These are phyloP conservation scores for Crotalus tigris DNA, from an alignment of 2,113 vertebrate genomes.

Conservation along the genomic window DNA sequence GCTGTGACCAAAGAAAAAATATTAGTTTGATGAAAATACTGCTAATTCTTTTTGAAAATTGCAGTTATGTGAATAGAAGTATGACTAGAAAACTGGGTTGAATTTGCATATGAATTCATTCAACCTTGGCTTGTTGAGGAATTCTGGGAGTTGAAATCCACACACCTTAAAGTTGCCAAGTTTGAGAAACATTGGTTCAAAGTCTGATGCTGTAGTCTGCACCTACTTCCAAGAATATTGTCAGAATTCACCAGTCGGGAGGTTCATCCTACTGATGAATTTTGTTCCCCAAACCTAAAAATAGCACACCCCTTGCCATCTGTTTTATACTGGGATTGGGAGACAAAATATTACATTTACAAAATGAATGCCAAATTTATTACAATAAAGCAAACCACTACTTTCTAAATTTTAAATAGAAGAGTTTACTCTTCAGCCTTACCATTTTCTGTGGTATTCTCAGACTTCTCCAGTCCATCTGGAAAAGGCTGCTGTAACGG, in stretches of 20 bases:
- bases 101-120: background rate
- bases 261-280: background rate
- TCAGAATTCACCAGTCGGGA: background rate
- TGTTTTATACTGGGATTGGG: background rate
- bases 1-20: background rate
- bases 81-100: background rate
- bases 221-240: background rate
- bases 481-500: slow-evolving; percentile 46
- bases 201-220: background rate
- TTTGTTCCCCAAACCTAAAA: background rate
- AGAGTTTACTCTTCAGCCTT: background rate
- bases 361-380: background rate
- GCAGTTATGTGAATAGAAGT: background rate
- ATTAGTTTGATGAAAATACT: background rate
- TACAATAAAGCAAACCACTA: background rate
- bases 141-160: background rate
- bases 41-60: background rate
- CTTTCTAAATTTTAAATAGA: background rate
- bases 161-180: background rate
- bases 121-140: background rate
- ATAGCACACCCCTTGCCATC: background rate
- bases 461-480: slow-evolving; percentile 50
- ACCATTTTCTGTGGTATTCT: background rate
- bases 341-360: background rate
- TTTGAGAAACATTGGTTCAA: background rate